Percentiles rank a stretch among this genome's conserved stretches.
phyloP scores from a whole-genome alignment of 2,888 invertebrate species.

The Oxyteleia sp. region DNA sequence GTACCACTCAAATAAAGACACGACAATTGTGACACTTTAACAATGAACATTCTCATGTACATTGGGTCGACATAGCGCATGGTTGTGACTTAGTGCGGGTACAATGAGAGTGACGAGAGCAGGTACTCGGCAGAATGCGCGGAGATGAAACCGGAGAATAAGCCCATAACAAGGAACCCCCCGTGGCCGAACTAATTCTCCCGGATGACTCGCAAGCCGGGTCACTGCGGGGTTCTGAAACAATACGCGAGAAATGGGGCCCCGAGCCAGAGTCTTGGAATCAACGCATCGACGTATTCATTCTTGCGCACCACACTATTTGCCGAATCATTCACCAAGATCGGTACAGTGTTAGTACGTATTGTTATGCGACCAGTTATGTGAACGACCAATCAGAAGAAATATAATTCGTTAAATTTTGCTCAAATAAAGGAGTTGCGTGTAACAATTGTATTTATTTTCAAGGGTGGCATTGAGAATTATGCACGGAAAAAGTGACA shows the following conservation, averaged over 20 bases:
- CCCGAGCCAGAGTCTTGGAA: constrained; percentile 51
- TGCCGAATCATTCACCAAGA: constrained; percentile 81
- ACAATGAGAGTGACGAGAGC: constrained; percentile 52
- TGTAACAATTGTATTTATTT: too few relatives aligned
- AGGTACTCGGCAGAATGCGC: constrained; percentile 52
- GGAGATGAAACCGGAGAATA: constrained; percentile 77
- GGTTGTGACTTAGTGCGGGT: constrained; percentile 16
- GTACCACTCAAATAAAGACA: constrained; percentile 37
- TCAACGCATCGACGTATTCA: constrained; percentile 38
- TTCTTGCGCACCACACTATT: constrained; percentile 73
- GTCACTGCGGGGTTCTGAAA: constrained; percentile 86
- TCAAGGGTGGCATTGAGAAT: too few relatives aligned
- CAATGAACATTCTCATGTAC: constrained; percentile 32
- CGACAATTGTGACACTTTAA: constrained; percentile 48
- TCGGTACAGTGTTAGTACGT: constrained; percentile 59
- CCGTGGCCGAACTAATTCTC: constrained; percentile 87
- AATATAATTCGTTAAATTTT: too few relatives aligned
- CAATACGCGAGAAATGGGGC: constrained; percentile 85
- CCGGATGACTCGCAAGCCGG: constrained; percentile 86
- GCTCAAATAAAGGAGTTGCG: too few relatives aligned
- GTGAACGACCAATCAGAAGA: constrained; percentile 7
- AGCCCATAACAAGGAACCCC: constrained; percentile 86
- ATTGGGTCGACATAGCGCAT: background rate
- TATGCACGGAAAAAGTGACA: too few relatives aligned
- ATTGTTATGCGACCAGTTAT: constrained; percentile 18